phyloP scores from a whole-genome alignment of 2,888 invertebrate genomes.

The Dasypogon diadema region DNA sequence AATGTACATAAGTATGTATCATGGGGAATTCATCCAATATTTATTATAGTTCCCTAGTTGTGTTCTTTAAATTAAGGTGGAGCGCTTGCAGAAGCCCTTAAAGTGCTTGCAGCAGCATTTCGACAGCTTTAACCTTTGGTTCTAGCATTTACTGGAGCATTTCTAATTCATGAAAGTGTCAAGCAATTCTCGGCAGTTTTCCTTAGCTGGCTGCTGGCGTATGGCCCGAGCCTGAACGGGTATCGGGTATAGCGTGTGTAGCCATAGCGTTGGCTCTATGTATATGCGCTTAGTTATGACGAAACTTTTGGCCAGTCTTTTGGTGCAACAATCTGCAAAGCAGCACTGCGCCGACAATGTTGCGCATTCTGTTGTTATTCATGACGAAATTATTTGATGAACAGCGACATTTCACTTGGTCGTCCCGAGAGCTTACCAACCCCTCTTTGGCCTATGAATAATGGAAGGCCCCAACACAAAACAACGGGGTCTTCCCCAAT shows the following conservation, averaged over 20 bases:
- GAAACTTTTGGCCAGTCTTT: slow-evolving; percentile 47
- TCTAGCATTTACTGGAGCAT: neutral
- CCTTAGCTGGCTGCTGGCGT: neutral
- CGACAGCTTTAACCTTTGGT: neutral
- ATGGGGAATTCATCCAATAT: neutral
- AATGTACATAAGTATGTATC: no score
- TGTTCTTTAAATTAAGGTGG: neutral
- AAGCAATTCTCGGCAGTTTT: neutral
- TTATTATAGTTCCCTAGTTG: neutral
- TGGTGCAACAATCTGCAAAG: slow-evolving; percentile 52
- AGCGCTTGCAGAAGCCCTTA: neutral
- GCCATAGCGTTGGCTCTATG: neutral
- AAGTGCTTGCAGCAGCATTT: neutral
- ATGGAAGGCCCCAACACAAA: neutral
- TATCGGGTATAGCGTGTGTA: neutral
- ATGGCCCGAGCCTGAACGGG: neutral
- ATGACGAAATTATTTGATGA: slow-evolving; percentile 45
- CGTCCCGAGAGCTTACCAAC: neutral
- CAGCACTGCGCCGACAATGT: slow-evolving; percentile 48
- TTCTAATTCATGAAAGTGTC: slow-evolving; percentile 40
- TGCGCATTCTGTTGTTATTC: slow-evolving; percentile 50
- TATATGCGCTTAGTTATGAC: slow-evolving; percentile 39
- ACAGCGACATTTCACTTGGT: slow-evolving; percentile 32
- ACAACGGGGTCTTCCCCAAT: neutral
- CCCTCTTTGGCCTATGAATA: neutral